Evolutionary conservation across 2,113 vertebrate genomes (phyloP).

Genomic region (Cathartes aura): DNA sequence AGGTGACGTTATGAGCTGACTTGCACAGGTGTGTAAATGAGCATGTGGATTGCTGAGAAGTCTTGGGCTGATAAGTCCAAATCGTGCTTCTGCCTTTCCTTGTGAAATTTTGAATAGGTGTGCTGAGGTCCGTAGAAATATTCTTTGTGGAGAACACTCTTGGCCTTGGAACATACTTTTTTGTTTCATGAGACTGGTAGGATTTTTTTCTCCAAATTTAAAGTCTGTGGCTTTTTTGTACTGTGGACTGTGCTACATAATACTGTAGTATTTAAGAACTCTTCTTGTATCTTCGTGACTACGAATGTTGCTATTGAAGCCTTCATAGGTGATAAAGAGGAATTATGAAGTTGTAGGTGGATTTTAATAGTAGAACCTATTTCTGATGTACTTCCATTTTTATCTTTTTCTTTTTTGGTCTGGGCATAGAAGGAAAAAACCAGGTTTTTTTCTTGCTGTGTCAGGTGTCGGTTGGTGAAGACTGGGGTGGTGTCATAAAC

Average conservation of each 20-base stretch:
- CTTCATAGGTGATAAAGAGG: background rate
- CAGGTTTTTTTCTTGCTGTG: background rate
- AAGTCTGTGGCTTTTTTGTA: background rate
- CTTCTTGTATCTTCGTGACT: background rate
- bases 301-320: fast-evolving
- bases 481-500: background rate
- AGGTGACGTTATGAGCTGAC: background rate
- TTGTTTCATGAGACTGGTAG: background rate
- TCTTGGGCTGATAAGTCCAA: background rate
- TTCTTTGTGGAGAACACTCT: background rate
- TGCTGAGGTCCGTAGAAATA: background rate
- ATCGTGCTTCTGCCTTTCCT: background rate
- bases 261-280: background rate
- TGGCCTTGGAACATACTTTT: background rate
- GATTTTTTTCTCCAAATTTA: background rate
- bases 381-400: background rate
- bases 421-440: background rate
- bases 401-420: background rate
- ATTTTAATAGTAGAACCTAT: background rate
- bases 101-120: background rate
- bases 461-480: background rate
- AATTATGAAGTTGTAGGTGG: background rate
- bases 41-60: background rate
- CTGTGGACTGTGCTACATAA: background rate
- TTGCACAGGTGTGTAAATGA: background rate